phyloP scores from a whole-genome alignment of 2,797 vertebrate genomes.

The Buceros bicornis region DNA sequence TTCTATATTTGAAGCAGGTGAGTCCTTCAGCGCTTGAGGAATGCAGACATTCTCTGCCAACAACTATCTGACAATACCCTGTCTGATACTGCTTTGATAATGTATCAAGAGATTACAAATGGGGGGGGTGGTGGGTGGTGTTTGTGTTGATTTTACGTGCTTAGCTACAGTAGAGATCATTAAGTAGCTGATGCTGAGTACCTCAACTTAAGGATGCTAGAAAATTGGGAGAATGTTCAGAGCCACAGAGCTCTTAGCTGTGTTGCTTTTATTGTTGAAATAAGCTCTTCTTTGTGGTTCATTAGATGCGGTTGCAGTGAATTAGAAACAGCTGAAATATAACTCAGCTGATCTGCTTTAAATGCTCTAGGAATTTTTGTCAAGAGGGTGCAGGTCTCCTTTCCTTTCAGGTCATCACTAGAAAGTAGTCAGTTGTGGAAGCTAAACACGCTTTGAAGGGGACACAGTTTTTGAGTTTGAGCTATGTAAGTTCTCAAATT shows the following conservation, averaged over 20 bases:
- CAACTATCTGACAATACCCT: not conserved
- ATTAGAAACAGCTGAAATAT: not conserved
- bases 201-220: not conserved
- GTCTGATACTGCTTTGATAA: not conserved
- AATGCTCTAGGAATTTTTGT: not conserved
- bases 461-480: not conserved
- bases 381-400: not conserved
- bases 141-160: not conserved
- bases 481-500: not conserved
- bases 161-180: not conserved
- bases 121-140: accelerated
- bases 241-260: not conserved
- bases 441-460: not conserved
- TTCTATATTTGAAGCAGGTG: not conserved
- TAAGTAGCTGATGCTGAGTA: not conserved
- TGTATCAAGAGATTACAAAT: not conserved
- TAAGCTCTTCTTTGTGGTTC: not conserved
- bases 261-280: not conserved
- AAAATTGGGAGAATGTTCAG: not conserved
- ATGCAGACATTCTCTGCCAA: not conserved
- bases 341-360: not conserved
- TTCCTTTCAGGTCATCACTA: not conserved
- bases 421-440: not conserved
- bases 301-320: conserved; percentile 12
- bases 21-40: not conserved